Evolutionary conservation across 1,140 invertebrate genomes (phyloP).

Genomic region (Parapsyche elsis): DNA sequence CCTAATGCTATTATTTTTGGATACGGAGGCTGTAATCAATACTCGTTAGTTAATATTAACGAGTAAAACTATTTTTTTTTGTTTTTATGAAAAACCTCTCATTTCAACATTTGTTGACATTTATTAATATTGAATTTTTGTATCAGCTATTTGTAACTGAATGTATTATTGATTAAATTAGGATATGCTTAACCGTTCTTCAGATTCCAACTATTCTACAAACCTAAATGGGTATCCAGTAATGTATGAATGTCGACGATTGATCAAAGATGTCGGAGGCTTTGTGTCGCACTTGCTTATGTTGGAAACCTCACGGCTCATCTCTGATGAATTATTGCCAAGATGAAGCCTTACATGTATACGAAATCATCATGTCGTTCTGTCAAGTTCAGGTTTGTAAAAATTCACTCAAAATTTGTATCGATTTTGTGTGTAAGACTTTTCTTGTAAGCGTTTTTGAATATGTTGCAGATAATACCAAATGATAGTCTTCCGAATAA

Average conservation of each 20-base stretch:
- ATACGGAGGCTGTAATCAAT: too few relatives aligned
- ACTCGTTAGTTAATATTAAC: too few relatives aligned
- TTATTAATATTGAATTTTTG: background rate
- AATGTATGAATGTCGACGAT: too few relatives aligned
- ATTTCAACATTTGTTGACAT: background rate
- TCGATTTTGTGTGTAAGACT: too few relatives aligned
- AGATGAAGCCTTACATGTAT: conserved; percentile 1
- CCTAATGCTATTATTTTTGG: too few relatives aligned
- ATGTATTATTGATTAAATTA: background rate
- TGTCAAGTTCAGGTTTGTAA: conserved; percentile 16
- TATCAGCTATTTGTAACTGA: background rate
- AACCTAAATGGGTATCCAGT: too few relatives aligned
- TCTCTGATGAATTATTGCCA: conserved; percentile 13
- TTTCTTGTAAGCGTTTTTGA: too few relatives aligned
- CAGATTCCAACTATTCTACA: background rate
- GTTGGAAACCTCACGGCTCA: background rate
- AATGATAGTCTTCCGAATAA: conserved; percentile 16
- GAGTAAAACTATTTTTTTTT: too few relatives aligned
- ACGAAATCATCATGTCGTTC: conserved; percentile 31
- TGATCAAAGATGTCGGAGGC: background rate
- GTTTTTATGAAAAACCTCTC: too few relatives aligned
- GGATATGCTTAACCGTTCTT: background rate
- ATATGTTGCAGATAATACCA: conserved; percentile 19
- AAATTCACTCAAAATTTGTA: too few relatives aligned
- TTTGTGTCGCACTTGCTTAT: background rate